Conservation (phyloP, 1,140 invertebrate genomes). For the Neomicropteryx cornuta region DNA sequence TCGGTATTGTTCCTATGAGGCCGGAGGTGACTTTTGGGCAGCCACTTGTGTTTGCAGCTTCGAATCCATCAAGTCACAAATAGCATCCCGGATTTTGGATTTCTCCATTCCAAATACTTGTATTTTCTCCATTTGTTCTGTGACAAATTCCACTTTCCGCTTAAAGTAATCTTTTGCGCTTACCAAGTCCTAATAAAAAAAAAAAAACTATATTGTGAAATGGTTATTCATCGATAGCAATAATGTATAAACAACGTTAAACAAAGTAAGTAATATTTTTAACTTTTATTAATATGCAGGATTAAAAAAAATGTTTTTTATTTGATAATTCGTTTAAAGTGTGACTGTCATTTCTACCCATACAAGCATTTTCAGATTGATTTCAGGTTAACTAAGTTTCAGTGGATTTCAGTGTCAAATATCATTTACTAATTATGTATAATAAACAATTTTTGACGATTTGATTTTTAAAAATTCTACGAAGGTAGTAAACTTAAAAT, state of each 20-base stretch:
- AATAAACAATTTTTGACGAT: too few relatives aligned
- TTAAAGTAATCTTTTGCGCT: constrained; percentile 87
- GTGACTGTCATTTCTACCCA: too few relatives aligned
- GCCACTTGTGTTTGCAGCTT: constrained; percentile 42
- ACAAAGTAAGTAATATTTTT: constrained; percentile 5
- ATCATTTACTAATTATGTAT: too few relatives aligned
- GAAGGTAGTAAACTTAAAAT: too few relatives aligned
- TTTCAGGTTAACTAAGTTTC: too few relatives aligned
- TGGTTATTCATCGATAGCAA: too few relatives aligned
- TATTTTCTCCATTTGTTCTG: constrained; percentile 90
- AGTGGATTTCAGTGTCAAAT: too few relatives aligned
- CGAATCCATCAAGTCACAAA: constrained; percentile 56
- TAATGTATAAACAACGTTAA: not conserved
- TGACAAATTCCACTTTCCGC: constrained; percentile 81
- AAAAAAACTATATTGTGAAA: constrained; percentile 9
- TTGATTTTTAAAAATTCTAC: too few relatives aligned
- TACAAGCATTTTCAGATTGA: too few relatives aligned
- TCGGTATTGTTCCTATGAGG: too few relatives aligned
- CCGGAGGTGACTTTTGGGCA: constrained; percentile 24
- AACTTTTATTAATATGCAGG: not conserved
- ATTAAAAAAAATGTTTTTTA: too few relatives aligned
- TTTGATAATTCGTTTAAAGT: too few relatives aligned
- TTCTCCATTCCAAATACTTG: constrained; percentile 78
- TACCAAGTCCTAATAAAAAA: constrained; percentile 51
- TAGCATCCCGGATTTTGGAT: constrained; percentile 71